A percentile compares a stretch with the other conserved stretches of the same genome.
Conservation (phyloP, 2,888 invertebrate species). For the Thecophora atra region DNA sequence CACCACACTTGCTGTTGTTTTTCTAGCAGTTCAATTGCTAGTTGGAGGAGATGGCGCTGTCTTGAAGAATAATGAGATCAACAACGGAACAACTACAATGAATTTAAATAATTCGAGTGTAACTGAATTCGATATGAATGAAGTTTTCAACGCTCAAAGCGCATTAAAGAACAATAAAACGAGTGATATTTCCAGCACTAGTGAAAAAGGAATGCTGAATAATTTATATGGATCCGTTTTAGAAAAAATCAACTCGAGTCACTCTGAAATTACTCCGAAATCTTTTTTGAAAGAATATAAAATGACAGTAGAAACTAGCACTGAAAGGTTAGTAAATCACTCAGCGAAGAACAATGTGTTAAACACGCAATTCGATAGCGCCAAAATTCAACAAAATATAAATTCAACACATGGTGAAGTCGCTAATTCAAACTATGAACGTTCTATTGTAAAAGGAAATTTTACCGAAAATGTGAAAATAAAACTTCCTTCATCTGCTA, state of each 20-base stretch:
- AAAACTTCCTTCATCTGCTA: background rate
- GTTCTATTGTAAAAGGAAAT: background rate
- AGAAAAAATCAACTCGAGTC: background rate
- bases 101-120: background rate
- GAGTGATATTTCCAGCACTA: background rate
- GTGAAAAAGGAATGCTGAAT: background rate
- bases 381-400: background rate
- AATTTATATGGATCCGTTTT: background rate
- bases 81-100: constrained; percentile 21
- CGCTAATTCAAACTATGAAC: too few species aligned
- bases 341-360: too few species aligned
- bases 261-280: background rate
- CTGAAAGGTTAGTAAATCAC: background rate
- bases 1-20: background rate
- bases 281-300: background rate
- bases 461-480: background rate
- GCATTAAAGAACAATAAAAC: background rate
- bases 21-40: constrained; percentile 6
- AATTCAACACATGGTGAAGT: background rate
- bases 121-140: background rate
- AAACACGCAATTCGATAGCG: too few species aligned
- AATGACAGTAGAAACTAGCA: background rate
- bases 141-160: background rate
- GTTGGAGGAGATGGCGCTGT: constrained; percentile 34
- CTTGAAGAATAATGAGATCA: constrained; percentile 39